Evolutionary conservation across 1,140 invertebrate genomes (phyloP), one percentile per base, ranked within the genome.

Genomic region (Polypedilum vanderplanki): DNA sequence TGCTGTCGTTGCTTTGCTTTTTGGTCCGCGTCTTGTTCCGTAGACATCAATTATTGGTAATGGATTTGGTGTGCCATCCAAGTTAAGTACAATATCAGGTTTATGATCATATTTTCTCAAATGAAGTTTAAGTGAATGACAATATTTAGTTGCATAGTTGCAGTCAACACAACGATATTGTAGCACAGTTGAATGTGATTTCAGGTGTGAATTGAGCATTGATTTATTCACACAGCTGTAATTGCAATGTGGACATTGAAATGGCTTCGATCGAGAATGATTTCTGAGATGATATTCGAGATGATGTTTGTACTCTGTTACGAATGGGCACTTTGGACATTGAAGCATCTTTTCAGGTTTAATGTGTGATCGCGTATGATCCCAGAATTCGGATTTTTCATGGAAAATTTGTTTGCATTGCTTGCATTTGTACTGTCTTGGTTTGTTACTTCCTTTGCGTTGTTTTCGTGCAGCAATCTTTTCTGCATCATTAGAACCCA

Each of bases 261-360:
- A 99, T 0, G 98, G 98, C 79, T 99, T 99, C 0, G 92, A 93
- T 7, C 96, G 95, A 78, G 91, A 89, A 82, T 99, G 98, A 81
- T 98, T 98, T 7, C 95, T 86, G 78, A 98, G 86, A 82, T 98
- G 98, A 80, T 99, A 99, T 79, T 99, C 97, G 12, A 99, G 83
- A 79, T 99, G 98, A 81, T 99, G 98, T 79, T 99, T 99, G 84
- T 96, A 97, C 80, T 99, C 97, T 0, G 98, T 99, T 0, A 98
- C 95, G 81, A 99, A 99, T 0, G 93, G 92, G 81, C 98, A 99
- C 78, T 92, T 89, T 0, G 91, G 90, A 79, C 98, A 99, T 40
- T 89, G 89, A 1, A 99, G 84, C 75, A 97, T 86, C 80, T 97
- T 98, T 76, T 98, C 97, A 0, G 89, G 87, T 77, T 95, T 96